Evolutionary conservation across 2,888 invertebrate genomes (phyloP).

Genomic region (Himalopsyche anomala): DNA sequence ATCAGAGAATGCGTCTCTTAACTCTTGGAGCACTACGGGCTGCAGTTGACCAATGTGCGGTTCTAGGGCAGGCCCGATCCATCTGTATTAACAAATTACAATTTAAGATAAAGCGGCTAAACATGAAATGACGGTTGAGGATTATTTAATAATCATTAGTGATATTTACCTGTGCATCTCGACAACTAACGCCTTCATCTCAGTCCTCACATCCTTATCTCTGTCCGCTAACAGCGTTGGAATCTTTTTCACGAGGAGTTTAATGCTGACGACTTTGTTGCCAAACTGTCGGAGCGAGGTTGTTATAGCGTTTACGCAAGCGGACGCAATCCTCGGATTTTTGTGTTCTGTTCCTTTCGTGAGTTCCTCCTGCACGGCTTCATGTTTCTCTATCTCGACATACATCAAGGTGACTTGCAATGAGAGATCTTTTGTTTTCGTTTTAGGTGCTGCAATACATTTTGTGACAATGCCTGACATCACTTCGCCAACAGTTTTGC

Average conservation of each 20-base stretch:
- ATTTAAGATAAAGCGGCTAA: not conserved
- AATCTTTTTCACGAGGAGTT: conserved; percentile 92
- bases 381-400: conserved; percentile 96
- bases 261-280: conserved; percentile 91
- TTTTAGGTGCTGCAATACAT: conserved; percentile 93
- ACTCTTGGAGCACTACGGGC: conserved; percentile 91
- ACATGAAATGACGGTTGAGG: not conserved
- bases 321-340: conserved; percentile 95
- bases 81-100: conserved; percentile 73
- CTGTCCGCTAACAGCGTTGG: conserved; percentile 90
- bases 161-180: conserved; percentile 87
- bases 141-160: not conserved
- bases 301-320: conserved; percentile 86
- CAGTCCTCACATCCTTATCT: conserved; percentile 94
- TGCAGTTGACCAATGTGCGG: conserved; percentile 91
- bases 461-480: conserved; percentile 92
- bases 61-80: conserved; percentile 90
- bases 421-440: conserved; percentile 94
- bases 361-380: conserved; percentile 91
- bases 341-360: conserved; percentile 96
- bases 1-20: conserved; percentile 92
- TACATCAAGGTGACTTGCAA: conserved; percentile 94
- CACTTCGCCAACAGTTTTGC: conserved; percentile 93
- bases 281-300: conserved; percentile 93
- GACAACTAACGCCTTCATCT: conserved; percentile 92